Conservation (phyloP, 2,797 vertebrate genomes). For the Centropyge bicolor region DNA sequence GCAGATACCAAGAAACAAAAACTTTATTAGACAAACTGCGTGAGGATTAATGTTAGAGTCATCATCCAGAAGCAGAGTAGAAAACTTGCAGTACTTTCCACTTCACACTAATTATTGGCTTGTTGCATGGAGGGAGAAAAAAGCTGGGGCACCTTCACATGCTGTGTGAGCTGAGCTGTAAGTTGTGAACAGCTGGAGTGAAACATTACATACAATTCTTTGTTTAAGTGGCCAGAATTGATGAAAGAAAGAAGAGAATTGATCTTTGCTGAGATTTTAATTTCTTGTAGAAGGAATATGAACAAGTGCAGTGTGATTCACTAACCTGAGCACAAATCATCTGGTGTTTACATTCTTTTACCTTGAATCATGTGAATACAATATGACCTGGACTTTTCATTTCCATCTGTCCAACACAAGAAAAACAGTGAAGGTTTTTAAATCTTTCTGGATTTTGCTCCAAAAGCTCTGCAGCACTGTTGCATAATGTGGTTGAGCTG, state of each 20-base stretch:
- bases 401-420: no score
- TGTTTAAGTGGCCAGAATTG: not conserved
- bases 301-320: constrained; percentile 3
- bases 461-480: constrained; percentile 2
- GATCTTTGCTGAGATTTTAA: not conserved
- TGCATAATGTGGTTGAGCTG: not conserved
- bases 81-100: not conserved
- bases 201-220: not conserved
- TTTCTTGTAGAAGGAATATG: not conserved
- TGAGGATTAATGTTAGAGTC: constrained; percentile 13
- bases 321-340: not conserved
- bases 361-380: not conserved
- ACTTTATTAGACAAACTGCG: not conserved
- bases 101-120: not conserved
- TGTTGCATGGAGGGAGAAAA: not conserved
- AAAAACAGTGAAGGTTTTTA: no score
- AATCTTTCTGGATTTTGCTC: not conserved
- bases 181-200: not conserved
- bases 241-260: not conserved
- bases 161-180: not conserved
- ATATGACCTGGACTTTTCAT: no score
- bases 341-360: not conserved
- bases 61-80: not conserved
- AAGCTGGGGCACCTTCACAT: not conserved
- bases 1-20: not conserved